Conservation (phyloP, 1,140 invertebrate genomes). For the Hermetia illucens region DNA sequence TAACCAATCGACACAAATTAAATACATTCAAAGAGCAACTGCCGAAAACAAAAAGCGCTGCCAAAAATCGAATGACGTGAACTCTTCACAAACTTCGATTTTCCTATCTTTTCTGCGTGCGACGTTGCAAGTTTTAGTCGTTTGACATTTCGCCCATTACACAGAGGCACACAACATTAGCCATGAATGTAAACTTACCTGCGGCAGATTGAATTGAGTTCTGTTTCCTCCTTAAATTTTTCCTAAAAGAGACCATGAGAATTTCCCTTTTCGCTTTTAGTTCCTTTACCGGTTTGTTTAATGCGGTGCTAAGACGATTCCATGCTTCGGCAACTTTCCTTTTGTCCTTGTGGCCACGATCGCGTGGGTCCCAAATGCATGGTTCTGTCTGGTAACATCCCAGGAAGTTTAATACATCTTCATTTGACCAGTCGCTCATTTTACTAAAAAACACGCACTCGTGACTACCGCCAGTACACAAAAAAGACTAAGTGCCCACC, state of each 20-base stretch:
- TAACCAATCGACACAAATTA: too few relatives aligned
- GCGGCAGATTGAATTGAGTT: too few relatives aligned
- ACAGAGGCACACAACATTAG: too few relatives aligned
- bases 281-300: constrained; percentile 7
- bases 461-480: constrained; percentile 1
- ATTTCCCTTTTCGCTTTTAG: constrained; percentile 20
- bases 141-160: too few relatives aligned
- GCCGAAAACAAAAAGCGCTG: too few relatives aligned
- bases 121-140: too few relatives aligned
- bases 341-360: constrained; percentile 11
- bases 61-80: too few relatives aligned
- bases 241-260: constrained; percentile 16
- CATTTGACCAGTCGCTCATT: constrained; percentile 9
- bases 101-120: too few relatives aligned
- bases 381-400: constrained; percentile 10
- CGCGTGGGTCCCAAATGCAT: constrained; percentile 12
- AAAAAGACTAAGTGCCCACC: constrained; percentile 3
- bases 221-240: too few relatives aligned
- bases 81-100: too few relatives aligned
- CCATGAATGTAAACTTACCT: too few relatives aligned
- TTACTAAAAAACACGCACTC: not conserved
- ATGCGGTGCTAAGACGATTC: constrained; percentile 3
- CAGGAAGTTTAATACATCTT: constrained; percentile 10
- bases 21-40: too few relatives aligned
- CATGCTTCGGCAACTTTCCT: constrained; percentile 10